Base-by-base conservation (phyloP, 2,113 vertebrate genomes). In the Dipodomys spectabilis region DNA sequence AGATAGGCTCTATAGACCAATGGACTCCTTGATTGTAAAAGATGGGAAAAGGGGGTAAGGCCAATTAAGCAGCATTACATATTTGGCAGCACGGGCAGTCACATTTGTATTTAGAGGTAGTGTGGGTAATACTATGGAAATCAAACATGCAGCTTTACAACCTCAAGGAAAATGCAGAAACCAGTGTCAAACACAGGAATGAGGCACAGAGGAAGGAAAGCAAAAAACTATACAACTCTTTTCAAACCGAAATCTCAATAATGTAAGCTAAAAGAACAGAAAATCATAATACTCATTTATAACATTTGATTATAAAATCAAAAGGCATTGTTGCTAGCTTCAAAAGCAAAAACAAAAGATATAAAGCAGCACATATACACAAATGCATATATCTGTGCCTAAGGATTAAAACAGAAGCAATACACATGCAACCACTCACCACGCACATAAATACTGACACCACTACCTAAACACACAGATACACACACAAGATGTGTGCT, bases 101-200 rank as follows among this genome's bases (percentile, higher is more conserved):
- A 85, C 19, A 84, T 35, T 23, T 95, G 22, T 73, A 16, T 15
- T 23, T 53, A 9, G 9, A 20, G 80, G 1, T 49, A 12, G 2
- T 22, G 49, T 62, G 53, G n/a, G 19, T 35, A n/a, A 93, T 82
- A 87, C n/a, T 49, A 77, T 65, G n/a, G 6, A 88, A 22, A 92
- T 32, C 25, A 80, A n/a, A 13, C 30, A 7, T 57, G 9, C 6
- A 62, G 18, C 19, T 88, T 88, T 35, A 71, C 82, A 80, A 91
- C 57, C 49, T 86, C 93, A n/a, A 90, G 94, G 65, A 65, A 90
- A 94, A 92, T 90, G 20, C 23, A 92, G n/a, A 94, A 94, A 81
- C 35, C 39, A 91, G 9, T 89, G 10, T 79, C 7, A 86, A 86
- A 69, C 15, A 90, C 90, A 49, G 32, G 4, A 92, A 90, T 90